Base-by-base conservation (phyloP, 1,140 invertebrate genomes). In the Leptonema lineaticorne region DNA sequence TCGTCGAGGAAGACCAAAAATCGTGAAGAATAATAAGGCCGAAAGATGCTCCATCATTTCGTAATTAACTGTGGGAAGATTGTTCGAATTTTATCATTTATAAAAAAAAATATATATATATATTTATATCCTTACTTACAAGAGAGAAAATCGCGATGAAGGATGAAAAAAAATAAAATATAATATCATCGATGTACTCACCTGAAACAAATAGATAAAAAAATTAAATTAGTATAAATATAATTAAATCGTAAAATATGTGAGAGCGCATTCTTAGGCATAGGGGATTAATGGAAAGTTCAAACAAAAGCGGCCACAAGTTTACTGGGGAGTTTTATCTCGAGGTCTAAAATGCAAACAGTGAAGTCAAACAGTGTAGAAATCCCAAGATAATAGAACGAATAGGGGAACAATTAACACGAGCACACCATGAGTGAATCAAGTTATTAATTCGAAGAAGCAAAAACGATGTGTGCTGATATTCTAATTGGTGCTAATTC, bases 171-270 rank as follows among this genome's bases (percentile, higher is more conserved):
- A n/a, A n/a, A n/a, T n/a, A n/a, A n/a, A n/a, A n/a, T n/a, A n/a
- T n/a, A n/a, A n/a, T n/a, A n/a, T n/a, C n/a, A n/a, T n/a, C n/a
- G 28, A 24, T 22, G 53, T 59, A 59, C 57, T 59, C 57, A 59
- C 57, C 57, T 59, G 57, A 59, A 59, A 59, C 27, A 59, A 59
- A 59, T 14, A 59, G 48, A 53, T 22, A 24, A 53, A 45, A 14
- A n/a, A 22, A 53, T 20, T 53, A 24, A 53, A 53, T 53, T 53
- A 26, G 22, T 14, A 22, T 26, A 53, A 4, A 26, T 9, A 11
- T 5, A 53, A 26, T n/a, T n/a, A n/a, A n/a, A n/a, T n/a, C n/a
- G n/a, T n/a, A n/a, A n/a, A n/a, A n/a, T n/a, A n/a, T n/a, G n/a
- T n/a, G n/a, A n/a, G n/a, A n/a, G n/a, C n/a, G n/a, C n/a, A n/a